Base-by-base conservation (phyloP, 2,888 invertebrate genomes). In the Mythimna loreyi region DNA sequence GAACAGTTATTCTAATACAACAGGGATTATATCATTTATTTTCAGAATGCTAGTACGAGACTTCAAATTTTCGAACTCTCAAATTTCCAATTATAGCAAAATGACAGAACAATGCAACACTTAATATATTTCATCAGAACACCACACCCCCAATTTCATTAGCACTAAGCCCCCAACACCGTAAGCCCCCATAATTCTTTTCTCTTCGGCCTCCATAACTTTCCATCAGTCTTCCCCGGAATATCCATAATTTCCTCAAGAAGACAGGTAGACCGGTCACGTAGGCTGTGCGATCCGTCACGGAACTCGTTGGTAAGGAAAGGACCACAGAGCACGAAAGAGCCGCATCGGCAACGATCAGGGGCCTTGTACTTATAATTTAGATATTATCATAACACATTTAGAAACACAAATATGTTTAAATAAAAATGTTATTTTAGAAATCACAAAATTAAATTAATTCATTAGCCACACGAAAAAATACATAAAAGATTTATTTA, bases 201-300 rank as follows among this genome's bases (percentile, higher is more conserved):
- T 56, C 21, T 28, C 11, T 30, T 59, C 59, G 33, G 40, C 30
- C 49, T 28, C 67, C 60, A 78, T 70, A 78, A 74, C 47, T 74
- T 66, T 21, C 47, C 70, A 74, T 70, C 75, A 66, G 55, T 45
- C 28, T 62, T 60, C 59, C 9, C 62, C 43, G 52, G 21, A 60
- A 72, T 72, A 66, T 74, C 74, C 75, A 78, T 72, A 74, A 75
- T 67, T 64, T 57, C 61, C 50, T 71, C 52, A 47, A 45, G 56
- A 43, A 56, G 61, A 28, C 67, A 71, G 67, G 73, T 72, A 72
- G 61, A 72, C 59, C 25, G 52, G 72, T 82, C 83, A 83, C 83
- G 82, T 82, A 75, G 45, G 16, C n/a, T 19, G 19, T 19, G 62
- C 79, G 63, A 82, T 84, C 83, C 76, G 47, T 75, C 84, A 79